Evolutionary conservation across 2,797 vertebrate genomes (phyloP).

Genomic region (Ptychobarbus kaznakovi): DNA sequence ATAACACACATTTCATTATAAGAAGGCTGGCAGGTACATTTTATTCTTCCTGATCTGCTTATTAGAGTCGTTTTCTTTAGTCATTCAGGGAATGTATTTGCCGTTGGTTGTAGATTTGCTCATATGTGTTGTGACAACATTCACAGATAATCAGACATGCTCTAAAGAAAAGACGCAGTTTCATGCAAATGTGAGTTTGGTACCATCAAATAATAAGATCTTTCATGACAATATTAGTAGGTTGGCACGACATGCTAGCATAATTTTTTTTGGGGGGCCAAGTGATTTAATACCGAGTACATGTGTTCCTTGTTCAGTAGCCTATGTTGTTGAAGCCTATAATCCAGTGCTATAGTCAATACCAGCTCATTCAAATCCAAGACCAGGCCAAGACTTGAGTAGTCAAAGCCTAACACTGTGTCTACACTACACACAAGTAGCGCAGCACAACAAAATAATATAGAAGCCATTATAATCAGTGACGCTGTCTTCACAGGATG

Average conservation of each 20-base stretch:
- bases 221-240: not conserved
- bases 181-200: not conserved
- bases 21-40: conserved; percentile 66
- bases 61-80: conserved; percentile 41
- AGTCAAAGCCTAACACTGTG: not conserved
- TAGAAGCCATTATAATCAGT: too few species aligned
- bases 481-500: too few species aligned
- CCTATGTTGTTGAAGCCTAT: not conserved
- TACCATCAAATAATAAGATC: not conserved
- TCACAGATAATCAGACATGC: not conserved
- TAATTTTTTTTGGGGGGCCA: not conserved
- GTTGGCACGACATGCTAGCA: not conserved
- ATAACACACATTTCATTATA: conserved; percentile 72
- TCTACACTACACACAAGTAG: not conserved
- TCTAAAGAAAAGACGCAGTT: not conserved
- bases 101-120: not conserved
- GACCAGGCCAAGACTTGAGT: not conserved
- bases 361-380: not conserved
- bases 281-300: not conserved
- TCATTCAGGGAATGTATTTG: conserved; percentile 19
- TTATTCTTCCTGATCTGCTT: conserved; percentile 13
- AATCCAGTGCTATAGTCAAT: not conserved
- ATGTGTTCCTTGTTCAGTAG: not conserved
- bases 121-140: not conserved
- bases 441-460: too few species aligned